These are phyloP conservation scores for Mus spretus DNA, from an alignment of 2,797 vertebrate genomes.

Conservation along the genomic window DNA sequence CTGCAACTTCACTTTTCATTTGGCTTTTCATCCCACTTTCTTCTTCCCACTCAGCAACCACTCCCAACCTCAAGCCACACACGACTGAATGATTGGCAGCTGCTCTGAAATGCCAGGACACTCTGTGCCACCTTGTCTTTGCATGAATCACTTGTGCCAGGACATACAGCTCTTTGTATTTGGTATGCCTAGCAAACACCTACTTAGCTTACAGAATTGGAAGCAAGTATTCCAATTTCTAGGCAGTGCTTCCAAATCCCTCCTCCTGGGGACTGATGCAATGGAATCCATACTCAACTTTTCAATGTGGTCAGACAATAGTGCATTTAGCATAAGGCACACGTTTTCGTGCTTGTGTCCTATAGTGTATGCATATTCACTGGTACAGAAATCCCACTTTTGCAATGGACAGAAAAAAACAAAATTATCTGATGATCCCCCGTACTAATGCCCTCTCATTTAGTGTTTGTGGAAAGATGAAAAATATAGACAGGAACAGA, in stretches of 20 bases:
- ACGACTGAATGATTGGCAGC: conserved; percentile 44
- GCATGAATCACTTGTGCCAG: conserved; percentile 17
- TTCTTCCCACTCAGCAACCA: conserved; percentile 64
- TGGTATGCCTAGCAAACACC: conserved; percentile 62
- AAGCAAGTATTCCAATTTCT: conserved; percentile 51
- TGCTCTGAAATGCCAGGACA: conserved; percentile 60
- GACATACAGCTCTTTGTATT: neutral
- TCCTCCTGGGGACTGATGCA: neutral
- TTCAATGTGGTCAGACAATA: neutral
- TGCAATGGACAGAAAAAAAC: neutral
- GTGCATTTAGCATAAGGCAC: neutral
- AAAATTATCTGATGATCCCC: neutral
- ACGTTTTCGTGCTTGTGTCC: neutral
- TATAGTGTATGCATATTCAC: neutral
- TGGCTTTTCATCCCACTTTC: conserved; percentile 6
- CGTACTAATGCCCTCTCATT: neutral
- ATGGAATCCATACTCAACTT: neutral
- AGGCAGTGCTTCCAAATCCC: conserved; percentile 37
- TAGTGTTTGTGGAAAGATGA: neutral
- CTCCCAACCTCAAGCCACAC: conserved; percentile 38
- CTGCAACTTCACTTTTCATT: conserved; percentile 31
- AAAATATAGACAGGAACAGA: neutral
- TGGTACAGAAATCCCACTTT: neutral
- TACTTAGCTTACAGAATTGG: conserved; percentile 64
- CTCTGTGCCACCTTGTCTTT: conserved; percentile 19